phyloP scores from a whole-genome alignment of 1,140 invertebrate genomes.

The Grapholita molesta region DNA sequence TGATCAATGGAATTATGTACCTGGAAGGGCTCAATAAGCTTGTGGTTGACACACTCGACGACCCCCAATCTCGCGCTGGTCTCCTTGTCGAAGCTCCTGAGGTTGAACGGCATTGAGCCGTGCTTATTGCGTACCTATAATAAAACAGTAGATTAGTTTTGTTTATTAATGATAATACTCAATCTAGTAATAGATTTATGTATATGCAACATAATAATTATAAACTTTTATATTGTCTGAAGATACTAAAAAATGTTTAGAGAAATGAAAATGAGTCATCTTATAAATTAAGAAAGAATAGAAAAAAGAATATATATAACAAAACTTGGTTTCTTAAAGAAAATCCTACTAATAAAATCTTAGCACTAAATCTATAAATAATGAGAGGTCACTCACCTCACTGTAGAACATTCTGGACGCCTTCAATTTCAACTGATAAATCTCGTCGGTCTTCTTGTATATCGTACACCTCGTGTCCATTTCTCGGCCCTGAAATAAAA shows the following conservation, averaged over 20 bases:
- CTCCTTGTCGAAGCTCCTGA: conserved; percentile 96
- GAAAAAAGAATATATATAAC: too few species aligned
- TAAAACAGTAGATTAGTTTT: conserved; percentile 12
- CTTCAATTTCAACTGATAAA: conserved; percentile 98
- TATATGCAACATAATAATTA: too few species aligned
- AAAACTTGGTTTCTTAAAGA: too few species aligned
- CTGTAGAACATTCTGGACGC: conserved; percentile 96
- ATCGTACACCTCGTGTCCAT: conserved; percentile 97
- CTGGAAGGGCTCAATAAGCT: conserved; percentile 98
- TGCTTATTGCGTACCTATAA: conserved; percentile 90
- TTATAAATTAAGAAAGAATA: too few species aligned
- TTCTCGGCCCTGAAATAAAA: conserved; percentile 84
- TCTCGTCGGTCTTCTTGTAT: conserved; percentile 99
- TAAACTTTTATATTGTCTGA: too few species aligned
- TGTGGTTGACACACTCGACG: conserved; percentile 98
- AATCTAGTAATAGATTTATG: too few species aligned
- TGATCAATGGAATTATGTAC: conserved; percentile 29
- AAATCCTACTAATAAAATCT: too few species aligned
- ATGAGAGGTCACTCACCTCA: conserved; percentile 80
- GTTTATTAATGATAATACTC: background rate
- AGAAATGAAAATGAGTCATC: too few species aligned
- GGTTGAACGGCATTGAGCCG: conserved; percentile 95
- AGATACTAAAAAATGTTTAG: too few species aligned
- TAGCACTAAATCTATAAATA: conserved; percentile 8
- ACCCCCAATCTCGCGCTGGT: conserved; percentile 98